Evolutionary conservation across 2,113 vertebrate species (phyloP).

Genomic region (Pagrus major): DNA sequence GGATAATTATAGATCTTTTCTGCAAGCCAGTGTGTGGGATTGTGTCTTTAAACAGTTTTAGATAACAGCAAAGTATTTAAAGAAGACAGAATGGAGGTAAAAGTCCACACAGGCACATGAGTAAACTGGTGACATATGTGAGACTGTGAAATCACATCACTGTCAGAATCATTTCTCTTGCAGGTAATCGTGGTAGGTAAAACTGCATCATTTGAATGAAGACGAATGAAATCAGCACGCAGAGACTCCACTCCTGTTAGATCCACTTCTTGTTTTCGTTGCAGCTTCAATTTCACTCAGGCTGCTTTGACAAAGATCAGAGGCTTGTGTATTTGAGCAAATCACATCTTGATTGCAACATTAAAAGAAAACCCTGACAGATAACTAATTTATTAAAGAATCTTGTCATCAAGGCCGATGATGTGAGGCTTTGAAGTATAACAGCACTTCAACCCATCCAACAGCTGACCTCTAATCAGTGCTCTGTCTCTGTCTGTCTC

Average conservation of each 20-base stretch:
- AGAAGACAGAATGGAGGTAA: not conserved
- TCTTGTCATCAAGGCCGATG: not conserved
- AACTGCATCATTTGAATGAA: not conserved
- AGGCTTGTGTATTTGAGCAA: conserved; percentile 16
- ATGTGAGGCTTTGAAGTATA: conserved; percentile 40
- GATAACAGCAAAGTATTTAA: not conserved
- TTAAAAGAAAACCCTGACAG: not conserved
- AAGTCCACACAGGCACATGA: not conserved
- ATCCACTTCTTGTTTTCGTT: conserved; percentile 67
- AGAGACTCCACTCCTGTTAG: conserved; percentile 23
- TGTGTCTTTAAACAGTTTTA: not conserved
- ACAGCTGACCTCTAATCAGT: conserved; percentile 58
- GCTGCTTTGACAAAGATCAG: conserved; percentile 35
- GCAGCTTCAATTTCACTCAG: conserved; percentile 26
- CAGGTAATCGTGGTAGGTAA: not conserved
- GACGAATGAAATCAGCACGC: not conserved
- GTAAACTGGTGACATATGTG: not conserved
- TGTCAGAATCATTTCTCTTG: not conserved
- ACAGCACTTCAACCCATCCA: conserved; percentile 29
- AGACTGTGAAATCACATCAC: not conserved
- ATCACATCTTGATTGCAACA: conserved; percentile 33
- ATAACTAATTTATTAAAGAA: conserved; percentile 38
- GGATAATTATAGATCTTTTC: not conserved
- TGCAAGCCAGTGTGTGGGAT: not conserved
- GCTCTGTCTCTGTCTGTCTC: not conserved